Evolutionary conservation across 2,888 invertebrate species (phyloP).

Genomic region (Clostera curtula): DNA sequence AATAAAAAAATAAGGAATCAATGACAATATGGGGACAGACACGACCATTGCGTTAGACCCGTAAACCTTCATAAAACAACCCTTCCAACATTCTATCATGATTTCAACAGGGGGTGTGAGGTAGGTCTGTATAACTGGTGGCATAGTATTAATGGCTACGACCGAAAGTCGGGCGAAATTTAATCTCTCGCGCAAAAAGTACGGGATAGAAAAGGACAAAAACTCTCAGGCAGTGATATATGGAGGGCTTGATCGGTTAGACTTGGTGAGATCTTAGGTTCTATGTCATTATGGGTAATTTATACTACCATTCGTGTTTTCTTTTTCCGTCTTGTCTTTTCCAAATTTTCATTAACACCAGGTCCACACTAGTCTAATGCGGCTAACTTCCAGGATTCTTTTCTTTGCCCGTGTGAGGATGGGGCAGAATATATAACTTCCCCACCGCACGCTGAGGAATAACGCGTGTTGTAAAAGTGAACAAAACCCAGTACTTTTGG

Average conservation of each 20-base stretch:
- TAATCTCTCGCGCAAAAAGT: constrained; percentile 71
- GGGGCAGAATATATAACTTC: no score
- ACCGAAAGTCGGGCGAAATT: constrained; percentile 63
- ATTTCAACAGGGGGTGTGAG: constrained; percentile 5
- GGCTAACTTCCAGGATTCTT: no score
- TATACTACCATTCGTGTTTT: no score
- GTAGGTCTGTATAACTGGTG: constrained; percentile 39
- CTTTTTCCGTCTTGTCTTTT: no score
- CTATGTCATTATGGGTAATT: no score
- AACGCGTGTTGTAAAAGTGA: no score
- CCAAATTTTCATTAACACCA: no score
- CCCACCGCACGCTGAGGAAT: no score
- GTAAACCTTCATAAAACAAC: constrained; percentile 9
- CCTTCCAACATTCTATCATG: constrained; percentile 3
- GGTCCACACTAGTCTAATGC: no score
- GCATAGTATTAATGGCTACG: constrained; percentile 61
- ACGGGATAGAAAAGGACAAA: constrained; percentile 65
- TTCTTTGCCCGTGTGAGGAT: no score
- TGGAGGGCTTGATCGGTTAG: constrained; percentile 54
- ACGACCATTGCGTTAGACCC: constrained; percentile 30
- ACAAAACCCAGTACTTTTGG: no score
- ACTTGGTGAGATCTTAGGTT: no score
- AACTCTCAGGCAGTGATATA: constrained; percentile 60
- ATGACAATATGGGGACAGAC: constrained; percentile 49
- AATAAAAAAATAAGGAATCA: constrained; percentile 44